Conservation (phyloP, 2,797 vertebrate genomes). For the Salarias fasciatus region DNA sequence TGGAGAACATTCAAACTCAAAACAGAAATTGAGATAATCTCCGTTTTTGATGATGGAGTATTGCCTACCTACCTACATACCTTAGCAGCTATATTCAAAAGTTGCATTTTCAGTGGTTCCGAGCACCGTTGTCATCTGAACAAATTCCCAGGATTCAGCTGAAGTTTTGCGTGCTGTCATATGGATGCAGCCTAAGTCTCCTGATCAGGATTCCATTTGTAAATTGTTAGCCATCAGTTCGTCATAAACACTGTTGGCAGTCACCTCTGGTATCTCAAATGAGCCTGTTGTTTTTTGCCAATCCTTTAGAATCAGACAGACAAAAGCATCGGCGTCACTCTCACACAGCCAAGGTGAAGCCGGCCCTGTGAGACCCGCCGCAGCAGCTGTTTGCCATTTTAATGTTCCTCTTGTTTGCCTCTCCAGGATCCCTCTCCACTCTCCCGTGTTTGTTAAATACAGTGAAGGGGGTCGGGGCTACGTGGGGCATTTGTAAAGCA, state of each 20-base stretch:
- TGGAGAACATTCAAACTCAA: no score
- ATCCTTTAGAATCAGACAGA: constrained; percentile 53
- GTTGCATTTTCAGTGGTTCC: no score
- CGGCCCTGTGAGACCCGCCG: constrained; percentile 35
- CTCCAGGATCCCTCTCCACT: constrained; percentile 31
- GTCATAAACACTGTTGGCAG: constrained; percentile 69
- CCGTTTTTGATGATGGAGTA: no score
- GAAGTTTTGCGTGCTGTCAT: no score
- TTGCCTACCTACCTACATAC: no score
- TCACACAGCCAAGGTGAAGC: constrained; percentile 57
- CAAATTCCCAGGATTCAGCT: no score
- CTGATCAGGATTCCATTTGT: constrained; percentile 40
- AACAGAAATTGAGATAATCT: no score
- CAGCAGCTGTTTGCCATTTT: constrained; percentile 70
- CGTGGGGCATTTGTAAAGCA: constrained; percentile 32
- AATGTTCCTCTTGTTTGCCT: constrained; percentile 56
- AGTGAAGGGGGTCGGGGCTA: constrained; percentile 30
- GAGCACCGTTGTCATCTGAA: no score
- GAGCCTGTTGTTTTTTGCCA: constrained; percentile 29
- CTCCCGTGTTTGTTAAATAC: constrained; percentile 53
- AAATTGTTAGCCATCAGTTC: constrained; percentile 34
- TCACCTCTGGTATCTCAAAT: constrained; percentile 45
- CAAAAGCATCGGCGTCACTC: constrained; percentile 46
- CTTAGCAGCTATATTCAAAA: no score
- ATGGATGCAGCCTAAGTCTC: background rate